Evolutionary conservation across 2,113 vertebrate genomes (phyloP).

Genomic region (Eubucco bourcierii): DNA sequence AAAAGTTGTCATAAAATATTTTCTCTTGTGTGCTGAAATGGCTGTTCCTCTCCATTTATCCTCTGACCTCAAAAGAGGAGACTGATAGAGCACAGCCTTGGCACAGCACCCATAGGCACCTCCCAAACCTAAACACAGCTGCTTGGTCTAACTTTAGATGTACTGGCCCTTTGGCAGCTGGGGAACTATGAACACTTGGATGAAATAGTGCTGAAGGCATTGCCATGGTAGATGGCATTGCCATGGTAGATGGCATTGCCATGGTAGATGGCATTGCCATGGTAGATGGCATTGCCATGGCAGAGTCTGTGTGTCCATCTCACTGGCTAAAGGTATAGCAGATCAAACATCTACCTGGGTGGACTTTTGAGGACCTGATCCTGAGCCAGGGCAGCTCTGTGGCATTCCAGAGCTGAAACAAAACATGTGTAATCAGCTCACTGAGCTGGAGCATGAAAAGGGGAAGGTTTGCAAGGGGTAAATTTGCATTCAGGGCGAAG

Average conservation of each 20-base stretch:
- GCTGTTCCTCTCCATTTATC: not conserved
- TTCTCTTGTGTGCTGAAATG: not conserved
- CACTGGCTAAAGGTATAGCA: not conserved
- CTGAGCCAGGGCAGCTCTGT: not conserved
- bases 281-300: not conserved
- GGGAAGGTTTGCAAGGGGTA: not conserved
- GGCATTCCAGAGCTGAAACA: not conserved
- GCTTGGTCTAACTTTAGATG: constrained; percentile 37
- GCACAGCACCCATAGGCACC: not conserved
- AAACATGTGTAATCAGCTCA: not conserved
- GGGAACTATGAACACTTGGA: not conserved
- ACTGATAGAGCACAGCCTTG: not conserved
- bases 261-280: not conserved
- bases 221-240: too few relatives aligned
- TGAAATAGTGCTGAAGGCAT: not conserved
- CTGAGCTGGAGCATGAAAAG: not conserved
- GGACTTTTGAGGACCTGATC: not conserved
- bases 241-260: not conserved
- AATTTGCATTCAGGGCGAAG: not conserved
- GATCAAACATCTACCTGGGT: not conserved
- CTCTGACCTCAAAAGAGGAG: not conserved
- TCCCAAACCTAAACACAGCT: constrained; percentile 31
- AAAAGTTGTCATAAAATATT: not conserved
- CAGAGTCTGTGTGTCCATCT: not conserved
- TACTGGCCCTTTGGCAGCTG: constrained; percentile 20